Conservation (phyloP, 2,797 vertebrate genomes). For the Tinamus major region DNA sequence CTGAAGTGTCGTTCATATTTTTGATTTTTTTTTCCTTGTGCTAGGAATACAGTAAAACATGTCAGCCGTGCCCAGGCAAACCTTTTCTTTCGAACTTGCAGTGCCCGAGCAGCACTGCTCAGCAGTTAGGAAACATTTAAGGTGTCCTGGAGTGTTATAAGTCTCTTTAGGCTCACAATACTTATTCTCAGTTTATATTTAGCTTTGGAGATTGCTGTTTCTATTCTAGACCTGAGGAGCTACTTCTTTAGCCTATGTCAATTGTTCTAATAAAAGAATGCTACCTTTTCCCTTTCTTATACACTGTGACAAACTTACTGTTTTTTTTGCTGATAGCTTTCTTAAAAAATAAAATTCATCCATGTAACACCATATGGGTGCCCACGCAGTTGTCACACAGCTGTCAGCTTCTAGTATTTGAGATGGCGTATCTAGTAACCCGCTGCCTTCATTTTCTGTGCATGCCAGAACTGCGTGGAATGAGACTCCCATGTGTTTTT, state of each 20-base stretch:
- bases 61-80: neutral
- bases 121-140: neutral
- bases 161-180: neutral
- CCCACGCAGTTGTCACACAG: slow-evolving; percentile 68
- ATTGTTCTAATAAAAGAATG: slow-evolving; percentile 36
- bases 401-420: slow-evolving; percentile 59
- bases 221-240: slow-evolving; percentile 14
- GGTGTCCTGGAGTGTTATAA: neutral
- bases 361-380: slow-evolving; percentile 51
- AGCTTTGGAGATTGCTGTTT: neutral
- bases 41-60: neutral
- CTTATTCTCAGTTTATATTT: slow-evolving; percentile 11
- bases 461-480: slow-evolving; percentile 16
- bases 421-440: slow-evolving; percentile 47
- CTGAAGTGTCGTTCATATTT: neutral
- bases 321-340: neutral
- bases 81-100: neutral
- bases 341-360: slow-evolving; percentile 37
- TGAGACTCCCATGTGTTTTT: slow-evolving; percentile 27
- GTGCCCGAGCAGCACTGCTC: no score
- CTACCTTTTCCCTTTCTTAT: slow-evolving; percentile 41
- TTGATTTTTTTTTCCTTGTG: neutral
- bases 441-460: slow-evolving; percentile 17
- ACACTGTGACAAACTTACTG: neutral
- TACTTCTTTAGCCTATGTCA: neutral